Conservation (phyloP, 2,113 vertebrate species). For the Orientallactaga bullata region DNA sequence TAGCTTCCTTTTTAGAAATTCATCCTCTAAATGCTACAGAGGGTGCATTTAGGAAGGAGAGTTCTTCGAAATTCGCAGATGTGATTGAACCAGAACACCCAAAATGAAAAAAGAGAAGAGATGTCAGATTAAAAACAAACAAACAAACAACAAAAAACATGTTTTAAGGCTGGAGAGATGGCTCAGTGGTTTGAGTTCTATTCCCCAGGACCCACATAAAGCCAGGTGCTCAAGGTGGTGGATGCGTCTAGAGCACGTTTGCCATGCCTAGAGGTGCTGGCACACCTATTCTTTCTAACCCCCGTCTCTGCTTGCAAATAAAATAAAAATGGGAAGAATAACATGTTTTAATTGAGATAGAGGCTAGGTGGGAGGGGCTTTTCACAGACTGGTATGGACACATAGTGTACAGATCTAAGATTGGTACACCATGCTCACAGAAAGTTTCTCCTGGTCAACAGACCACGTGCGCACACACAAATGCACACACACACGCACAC, state of each 20-base stretch:
- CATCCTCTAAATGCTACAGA: neutral
- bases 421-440: neutral
- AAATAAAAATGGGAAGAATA: neutral
- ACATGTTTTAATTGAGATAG: neutral
- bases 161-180: too few relatives aligned
- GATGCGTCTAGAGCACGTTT: too few relatives aligned
- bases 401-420: neutral
- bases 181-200: neutral
- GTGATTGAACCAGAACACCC: neutral
- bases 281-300: too few relatives aligned
- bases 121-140: too few relatives aligned
- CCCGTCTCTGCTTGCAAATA: too few relatives aligned
- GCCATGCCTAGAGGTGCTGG: too few relatives aligned
- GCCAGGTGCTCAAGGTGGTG: too few relatives aligned
- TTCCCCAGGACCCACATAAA: too few relatives aligned
- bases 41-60: neutral
- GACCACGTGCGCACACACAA: neutral
- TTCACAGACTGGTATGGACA: neutral
- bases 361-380: neutral
- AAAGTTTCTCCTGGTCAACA: neutral
- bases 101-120: neutral
- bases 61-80: neutral
- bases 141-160: too few relatives aligned
- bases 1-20: constrained; percentile 2
- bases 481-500: too few relatives aligned